Evolutionary conservation across 2,888 invertebrate species (phyloP).

Genomic region (Synergus laeviventris): DNA sequence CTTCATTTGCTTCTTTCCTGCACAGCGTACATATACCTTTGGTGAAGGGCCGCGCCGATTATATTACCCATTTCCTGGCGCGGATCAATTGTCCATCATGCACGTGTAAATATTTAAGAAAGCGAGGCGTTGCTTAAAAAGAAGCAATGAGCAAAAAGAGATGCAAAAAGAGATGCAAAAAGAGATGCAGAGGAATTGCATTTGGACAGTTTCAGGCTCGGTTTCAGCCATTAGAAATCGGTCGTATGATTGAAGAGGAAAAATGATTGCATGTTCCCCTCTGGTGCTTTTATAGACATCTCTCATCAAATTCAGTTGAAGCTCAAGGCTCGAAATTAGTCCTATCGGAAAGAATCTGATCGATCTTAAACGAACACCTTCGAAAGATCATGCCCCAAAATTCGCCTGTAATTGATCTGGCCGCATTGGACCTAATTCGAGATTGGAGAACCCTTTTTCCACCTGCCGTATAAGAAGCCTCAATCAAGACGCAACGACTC

Average conservation of each 20-base stretch:
- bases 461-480: conserved; percentile 19
- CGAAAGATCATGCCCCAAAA: not conserved
- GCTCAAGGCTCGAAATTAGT: not conserved
- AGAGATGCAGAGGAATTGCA: not conserved
- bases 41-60: conserved; percentile 23
- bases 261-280: not conserved
- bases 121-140: conserved; percentile 19
- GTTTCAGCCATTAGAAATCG: too few relatives aligned
- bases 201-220: too few relatives aligned
- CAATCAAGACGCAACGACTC: not conserved
- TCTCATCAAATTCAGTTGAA: not conserved
- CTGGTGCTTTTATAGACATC: not conserved
- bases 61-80: conserved; percentile 14
- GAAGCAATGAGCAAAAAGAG: not conserved
- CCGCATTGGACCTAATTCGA: not conserved
- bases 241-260: too few relatives aligned
- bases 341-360: not conserved
- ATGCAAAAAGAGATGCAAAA: not conserved
- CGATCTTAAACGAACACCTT: conserved; percentile 13
- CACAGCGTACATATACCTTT: conserved; percentile 13
- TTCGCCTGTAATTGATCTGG: not conserved
- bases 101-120: conserved; percentile 35
- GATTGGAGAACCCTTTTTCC: not conserved
- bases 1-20: conserved; percentile 37
- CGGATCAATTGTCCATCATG: conserved; percentile 25